These are phyloP conservation scores for Plagodis dolabraria DNA, from an alignment of 2,888 invertebrate species.

Conservation along the genomic window DNA sequence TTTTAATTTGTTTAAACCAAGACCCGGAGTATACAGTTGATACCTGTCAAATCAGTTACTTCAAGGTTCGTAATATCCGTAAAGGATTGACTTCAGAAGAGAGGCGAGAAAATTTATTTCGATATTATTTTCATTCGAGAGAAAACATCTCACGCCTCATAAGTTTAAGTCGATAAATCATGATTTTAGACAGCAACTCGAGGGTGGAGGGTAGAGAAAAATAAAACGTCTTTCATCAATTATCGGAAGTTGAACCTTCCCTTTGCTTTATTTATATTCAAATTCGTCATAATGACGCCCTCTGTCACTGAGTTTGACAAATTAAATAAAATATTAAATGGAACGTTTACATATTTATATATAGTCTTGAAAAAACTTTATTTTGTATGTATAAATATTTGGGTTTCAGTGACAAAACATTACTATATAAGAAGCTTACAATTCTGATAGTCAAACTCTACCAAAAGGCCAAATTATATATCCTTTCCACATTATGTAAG, in stretches of 20 bases:
- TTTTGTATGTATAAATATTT: too few relatives aligned
- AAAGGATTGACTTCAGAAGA: slow-evolving; percentile 38
- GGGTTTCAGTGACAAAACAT: too few relatives aligned
- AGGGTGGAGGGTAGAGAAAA: slow-evolving; percentile 55
- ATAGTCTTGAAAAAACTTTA: too few relatives aligned
- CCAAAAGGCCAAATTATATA: too few relatives aligned
- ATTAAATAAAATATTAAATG: slow-evolving; percentile 15
- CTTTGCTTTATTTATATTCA: slow-evolving; percentile 39
- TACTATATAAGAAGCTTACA: too few relatives aligned
- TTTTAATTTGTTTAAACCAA: neutral
- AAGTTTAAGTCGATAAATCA: slow-evolving; percentile 72
- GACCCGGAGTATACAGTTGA: neutral
- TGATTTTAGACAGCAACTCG: slow-evolving; percentile 65
- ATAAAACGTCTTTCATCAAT: slow-evolving; percentile 64
- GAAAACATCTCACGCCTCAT: slow-evolving; percentile 55
- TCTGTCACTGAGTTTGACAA: slow-evolving; percentile 17
- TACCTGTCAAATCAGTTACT: slow-evolving; percentile 33
- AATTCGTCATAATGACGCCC: slow-evolving; percentile 29
- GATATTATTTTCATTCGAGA: slow-evolving; percentile 51
- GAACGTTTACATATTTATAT: too few relatives aligned
- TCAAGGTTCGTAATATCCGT: slow-evolving; percentile 40
- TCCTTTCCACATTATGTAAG: too few relatives aligned
- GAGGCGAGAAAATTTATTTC: slow-evolving; percentile 46
- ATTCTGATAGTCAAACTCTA: too few relatives aligned
- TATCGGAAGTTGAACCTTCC: slow-evolving; percentile 53